Conservation (phyloP, 35 echinoderm and acorn worm species). For the Lytechinus pictus region DNA sequence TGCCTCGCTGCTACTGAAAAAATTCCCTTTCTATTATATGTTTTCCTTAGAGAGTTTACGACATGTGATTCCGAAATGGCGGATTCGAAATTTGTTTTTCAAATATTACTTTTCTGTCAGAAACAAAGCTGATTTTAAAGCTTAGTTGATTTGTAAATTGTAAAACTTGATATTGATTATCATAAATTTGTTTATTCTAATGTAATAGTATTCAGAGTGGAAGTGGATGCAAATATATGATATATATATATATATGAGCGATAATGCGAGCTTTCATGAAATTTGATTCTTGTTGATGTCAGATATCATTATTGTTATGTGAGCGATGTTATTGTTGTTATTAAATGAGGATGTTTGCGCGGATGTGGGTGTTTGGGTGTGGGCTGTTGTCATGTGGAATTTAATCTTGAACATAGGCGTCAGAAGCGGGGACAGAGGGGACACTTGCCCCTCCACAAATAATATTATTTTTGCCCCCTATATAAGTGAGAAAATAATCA, state of each 20-base stretch:
- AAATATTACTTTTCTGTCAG: background rate
- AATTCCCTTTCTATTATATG: too few species aligned
- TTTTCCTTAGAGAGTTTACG: too few species aligned
- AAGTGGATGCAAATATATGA: background rate
- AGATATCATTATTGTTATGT: too few species aligned
- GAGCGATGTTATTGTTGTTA: background rate
- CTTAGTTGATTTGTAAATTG: background rate
- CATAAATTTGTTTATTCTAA: background rate
- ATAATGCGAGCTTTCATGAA: background rate
- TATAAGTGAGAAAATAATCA: too few species aligned
- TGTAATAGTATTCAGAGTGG: background rate
- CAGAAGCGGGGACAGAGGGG: too few species aligned
- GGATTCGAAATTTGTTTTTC: too few species aligned
- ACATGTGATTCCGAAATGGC: too few species aligned
- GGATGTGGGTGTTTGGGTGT: background rate
- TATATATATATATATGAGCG: background rate
- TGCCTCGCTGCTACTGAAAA: background rate
- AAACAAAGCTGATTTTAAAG: background rate
- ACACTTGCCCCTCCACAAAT: too few species aligned
- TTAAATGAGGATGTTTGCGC: background rate
- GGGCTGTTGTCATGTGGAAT: too few species aligned
- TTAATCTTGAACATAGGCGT: too few species aligned
- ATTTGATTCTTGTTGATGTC: background rate
- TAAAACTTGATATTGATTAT: background rate
- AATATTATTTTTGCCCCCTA: too few species aligned